phyloP scores from a whole-genome alignment of 2,888 invertebrate genomes.

The Ormyrus rosae region DNA sequence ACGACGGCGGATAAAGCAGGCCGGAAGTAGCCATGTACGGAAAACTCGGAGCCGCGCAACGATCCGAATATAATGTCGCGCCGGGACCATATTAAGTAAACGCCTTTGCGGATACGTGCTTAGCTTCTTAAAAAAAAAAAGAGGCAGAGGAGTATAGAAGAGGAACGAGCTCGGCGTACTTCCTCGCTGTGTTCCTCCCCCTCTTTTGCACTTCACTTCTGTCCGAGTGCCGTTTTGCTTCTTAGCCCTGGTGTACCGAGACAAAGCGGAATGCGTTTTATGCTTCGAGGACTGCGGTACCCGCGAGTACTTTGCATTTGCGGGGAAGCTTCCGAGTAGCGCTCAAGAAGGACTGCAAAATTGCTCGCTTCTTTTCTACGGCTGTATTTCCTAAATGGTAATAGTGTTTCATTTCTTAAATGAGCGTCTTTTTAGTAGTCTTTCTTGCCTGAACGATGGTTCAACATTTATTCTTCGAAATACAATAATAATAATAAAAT shows the following conservation, averaged over 20 bases:
- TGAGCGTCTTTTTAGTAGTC: no score
- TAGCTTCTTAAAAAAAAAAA: conserved; percentile 61
- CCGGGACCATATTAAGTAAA: conserved; percentile 58
- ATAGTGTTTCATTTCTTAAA: no score
- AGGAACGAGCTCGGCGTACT: conserved; percentile 57
- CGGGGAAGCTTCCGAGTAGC: conserved; percentile 2
- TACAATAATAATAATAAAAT: not conserved
- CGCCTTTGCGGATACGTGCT: conserved; percentile 64
- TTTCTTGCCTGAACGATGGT: no score
- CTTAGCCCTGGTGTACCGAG: not conserved
- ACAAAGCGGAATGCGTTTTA: conserved; percentile 33
- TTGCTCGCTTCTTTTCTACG: no score
- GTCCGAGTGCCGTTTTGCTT: conserved; percentile 14
- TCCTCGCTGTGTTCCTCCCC: conserved; percentile 7
- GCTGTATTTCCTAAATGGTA: no score
- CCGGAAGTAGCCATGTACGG: conserved; percentile 71
- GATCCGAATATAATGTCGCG: conserved; percentile 65
- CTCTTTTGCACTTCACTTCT: not conserved
- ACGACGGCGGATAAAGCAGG: conserved; percentile 52
- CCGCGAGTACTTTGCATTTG: conserved; percentile 3
- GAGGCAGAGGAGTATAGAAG: conserved; percentile 29
- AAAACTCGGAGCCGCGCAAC: conserved; percentile 61
- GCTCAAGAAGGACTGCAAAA: no score
- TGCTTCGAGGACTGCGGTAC: conserved; percentile 29
- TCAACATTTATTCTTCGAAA: not conserved